Conservation (phyloP, 2,113 vertebrate genomes). For the Spea multiplicata region DNA sequence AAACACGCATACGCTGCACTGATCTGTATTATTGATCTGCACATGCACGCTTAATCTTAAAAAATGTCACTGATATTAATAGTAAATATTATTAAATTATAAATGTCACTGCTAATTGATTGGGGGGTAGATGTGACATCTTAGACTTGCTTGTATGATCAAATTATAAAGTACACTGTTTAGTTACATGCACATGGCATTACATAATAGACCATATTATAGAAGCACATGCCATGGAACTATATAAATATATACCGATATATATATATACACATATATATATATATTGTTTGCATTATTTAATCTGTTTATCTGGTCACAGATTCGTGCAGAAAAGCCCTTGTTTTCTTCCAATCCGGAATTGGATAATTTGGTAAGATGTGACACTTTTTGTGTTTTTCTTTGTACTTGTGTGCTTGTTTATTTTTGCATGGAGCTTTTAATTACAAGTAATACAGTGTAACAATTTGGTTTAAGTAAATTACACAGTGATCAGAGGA, state of each 20-base stretch:
- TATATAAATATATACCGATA: constrained; percentile 37
- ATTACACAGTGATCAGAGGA: constrained; percentile 47
- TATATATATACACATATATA: constrained; percentile 7
- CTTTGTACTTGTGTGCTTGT: constrained; percentile 31
- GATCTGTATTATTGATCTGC: not conserved
- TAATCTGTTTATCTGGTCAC: constrained; percentile 62
- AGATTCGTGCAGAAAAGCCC: constrained; percentile 99
- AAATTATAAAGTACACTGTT: not conserved
- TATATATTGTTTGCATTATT: constrained; percentile 60
- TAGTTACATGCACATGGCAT: constrained; percentile 33
- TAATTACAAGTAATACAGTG: constrained; percentile 45
- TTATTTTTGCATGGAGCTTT: constrained; percentile 27
- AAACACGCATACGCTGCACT: not conserved
- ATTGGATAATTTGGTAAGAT: constrained; percentile 99
- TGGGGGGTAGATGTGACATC: not conserved
- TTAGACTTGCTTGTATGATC: constrained; percentile 45
- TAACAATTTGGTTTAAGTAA: constrained; percentile 52
- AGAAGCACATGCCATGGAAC: constrained; percentile 56
- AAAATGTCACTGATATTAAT: not conserved
- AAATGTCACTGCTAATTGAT: not conserved
- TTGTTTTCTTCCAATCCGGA: constrained; percentile 99
- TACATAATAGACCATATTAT: constrained; percentile 56
- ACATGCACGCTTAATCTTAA: not conserved
- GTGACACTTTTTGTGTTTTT: constrained; percentile 37
- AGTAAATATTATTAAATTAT: not conserved